These are phyloP conservation scores for Sepioteuthis lessoniana DNA, from an alignment of 2,888 invertebrate species.

Conservation along the genomic window DNA sequence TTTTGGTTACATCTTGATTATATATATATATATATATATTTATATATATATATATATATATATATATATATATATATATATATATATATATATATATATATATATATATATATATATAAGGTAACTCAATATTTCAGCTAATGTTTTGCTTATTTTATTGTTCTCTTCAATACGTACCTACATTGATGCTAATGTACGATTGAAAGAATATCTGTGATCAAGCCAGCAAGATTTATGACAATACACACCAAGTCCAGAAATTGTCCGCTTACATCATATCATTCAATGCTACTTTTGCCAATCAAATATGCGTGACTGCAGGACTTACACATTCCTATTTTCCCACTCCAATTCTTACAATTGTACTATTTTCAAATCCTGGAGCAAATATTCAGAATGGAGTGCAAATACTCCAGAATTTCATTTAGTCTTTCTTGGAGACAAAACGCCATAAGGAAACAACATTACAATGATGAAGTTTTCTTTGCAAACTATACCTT, in stretches of 20 bases:
- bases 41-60: no score
- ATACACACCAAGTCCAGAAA: not conserved
- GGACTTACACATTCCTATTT: not conserved
- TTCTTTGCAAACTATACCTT: not conserved
- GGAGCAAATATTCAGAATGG: not conserved
- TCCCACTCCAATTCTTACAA: not conserved
- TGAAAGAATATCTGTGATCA: no score
- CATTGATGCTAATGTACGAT: no score
- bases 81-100: no score
- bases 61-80: no score
- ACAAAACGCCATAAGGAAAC: not conserved
- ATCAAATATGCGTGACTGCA: not conserved
- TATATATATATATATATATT: no score
- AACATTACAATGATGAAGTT: not conserved
- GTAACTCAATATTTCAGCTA: no score
- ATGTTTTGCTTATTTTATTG: no score
- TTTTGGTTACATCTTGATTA: no score
- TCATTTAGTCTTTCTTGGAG: not conserved
- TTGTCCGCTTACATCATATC: not conserved
- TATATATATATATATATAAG: no score
- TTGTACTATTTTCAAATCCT: not conserved
- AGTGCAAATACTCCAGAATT: slow-evolving; percentile 11
- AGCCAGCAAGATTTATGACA: no score
- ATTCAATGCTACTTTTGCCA: not conserved
- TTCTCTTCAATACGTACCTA: no score